Evolutionary conservation across 1,140 invertebrate species (phyloP).

Genomic region (Drosophila sp.): DNA sequence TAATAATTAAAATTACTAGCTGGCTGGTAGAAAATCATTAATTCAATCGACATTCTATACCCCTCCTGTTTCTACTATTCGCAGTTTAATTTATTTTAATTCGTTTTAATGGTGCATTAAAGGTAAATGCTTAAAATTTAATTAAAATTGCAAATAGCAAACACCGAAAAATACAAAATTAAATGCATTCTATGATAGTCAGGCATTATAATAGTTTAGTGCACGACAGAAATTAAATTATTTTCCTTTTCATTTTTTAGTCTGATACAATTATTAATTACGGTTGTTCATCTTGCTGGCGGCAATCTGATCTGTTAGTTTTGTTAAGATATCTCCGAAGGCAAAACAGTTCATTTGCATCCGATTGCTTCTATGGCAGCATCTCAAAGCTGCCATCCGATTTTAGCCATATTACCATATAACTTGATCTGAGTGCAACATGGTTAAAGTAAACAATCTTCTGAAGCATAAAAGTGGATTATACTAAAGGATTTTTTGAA

Average conservation of each 20-base stretch:
- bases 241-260: neutral
- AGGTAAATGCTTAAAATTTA: constrained; percentile 70
- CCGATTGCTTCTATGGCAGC: too few relatives aligned
- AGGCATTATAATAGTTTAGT: neutral
- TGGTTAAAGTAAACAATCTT: too few relatives aligned
- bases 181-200: constrained; percentile 1
- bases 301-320: too few relatives aligned
- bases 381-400: too few relatives aligned
- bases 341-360: too few relatives aligned
- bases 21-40: constrained; percentile 14
- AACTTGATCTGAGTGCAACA: too few relatives aligned
- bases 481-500: too few relatives aligned
- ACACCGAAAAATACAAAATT: constrained; percentile 22
- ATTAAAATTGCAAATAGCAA: constrained; percentile 60
- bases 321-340: too few relatives aligned
- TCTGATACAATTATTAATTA: too few relatives aligned
- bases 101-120: constrained; percentile 55
- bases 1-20: constrained; percentile 74
- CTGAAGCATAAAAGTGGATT: too few relatives aligned
- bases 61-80: constrained; percentile 11
- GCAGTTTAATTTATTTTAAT: constrained; percentile 45
- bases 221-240: neutral
- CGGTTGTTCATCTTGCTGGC: too few relatives aligned
- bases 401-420: too few relatives aligned
- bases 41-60: constrained; percentile 12